Conservation (phyloP, 2,797 vertebrate genomes). For the Parotocinclus haroldoi region DNA sequence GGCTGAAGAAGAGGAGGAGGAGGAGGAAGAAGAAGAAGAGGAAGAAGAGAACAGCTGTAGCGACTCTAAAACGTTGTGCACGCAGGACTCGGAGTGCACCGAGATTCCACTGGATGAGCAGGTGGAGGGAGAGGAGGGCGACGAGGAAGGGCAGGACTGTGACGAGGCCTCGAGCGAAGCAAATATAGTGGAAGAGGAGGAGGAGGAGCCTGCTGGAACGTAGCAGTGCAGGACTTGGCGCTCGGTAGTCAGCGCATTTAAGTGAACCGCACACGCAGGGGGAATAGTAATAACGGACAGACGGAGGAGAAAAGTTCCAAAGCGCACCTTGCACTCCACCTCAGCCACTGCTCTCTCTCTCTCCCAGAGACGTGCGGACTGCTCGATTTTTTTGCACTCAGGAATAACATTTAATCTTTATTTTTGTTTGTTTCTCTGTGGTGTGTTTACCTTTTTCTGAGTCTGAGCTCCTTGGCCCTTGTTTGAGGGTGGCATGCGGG, state of each 20-base stretch:
- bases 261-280: constrained; percentile 9
- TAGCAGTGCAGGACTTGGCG: constrained; percentile 59
- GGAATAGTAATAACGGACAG: constrained; percentile 30
- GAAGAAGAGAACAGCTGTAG: constrained; percentile 79
- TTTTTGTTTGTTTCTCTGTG: constrained; percentile 44
- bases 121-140: constrained; percentile 70
- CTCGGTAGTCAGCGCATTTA: constrained; percentile 19
- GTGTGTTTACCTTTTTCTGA: constrained; percentile 24
- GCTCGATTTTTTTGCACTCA: constrained; percentile 80
- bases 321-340: constrained; percentile 71
- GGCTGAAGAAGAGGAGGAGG: constrained; percentile 55
- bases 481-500: constrained; percentile 3
- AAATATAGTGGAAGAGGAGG: constrained; percentile 58
- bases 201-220: constrained; percentile 67
- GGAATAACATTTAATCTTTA: constrained; percentile 76
- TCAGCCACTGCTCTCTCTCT: constrained; percentile 66
- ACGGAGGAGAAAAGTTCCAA: constrained; percentile 59
- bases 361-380: constrained; percentile 53
- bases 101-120: constrained; percentile 80
- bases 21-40: constrained; percentile 47
- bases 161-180: constrained; percentile 62
- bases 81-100: constrained; percentile 81
- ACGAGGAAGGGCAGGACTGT: constrained; percentile 55
- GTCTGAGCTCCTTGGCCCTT: constrained; percentile 10
- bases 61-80: constrained; percentile 82